Evolutionary conservation across 2,797 vertebrate species (phyloP).

Genomic region (Pelodytes ibericus): DNA sequence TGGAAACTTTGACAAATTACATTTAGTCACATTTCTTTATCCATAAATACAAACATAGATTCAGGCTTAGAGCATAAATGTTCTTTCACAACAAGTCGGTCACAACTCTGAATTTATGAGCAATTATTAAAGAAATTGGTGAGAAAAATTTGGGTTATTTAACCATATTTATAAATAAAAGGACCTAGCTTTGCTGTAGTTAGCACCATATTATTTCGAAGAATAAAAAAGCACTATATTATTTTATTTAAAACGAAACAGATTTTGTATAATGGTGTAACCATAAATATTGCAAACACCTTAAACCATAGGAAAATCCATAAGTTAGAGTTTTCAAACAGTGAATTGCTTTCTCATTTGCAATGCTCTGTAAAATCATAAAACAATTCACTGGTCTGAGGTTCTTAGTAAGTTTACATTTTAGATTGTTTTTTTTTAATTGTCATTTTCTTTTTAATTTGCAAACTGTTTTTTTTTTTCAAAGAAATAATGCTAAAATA

Average conservation of each 20-base stretch:
- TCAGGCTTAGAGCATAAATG: slow-evolving; percentile 7
- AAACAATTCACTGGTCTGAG: slow-evolving; percentile 52
- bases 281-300: slow-evolving; percentile 30
- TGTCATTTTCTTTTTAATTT: slow-evolving; percentile 31
- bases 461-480: slow-evolving; percentile 22
- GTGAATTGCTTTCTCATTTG: slow-evolving; percentile 53
- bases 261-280: slow-evolving; percentile 49
- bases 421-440: slow-evolving; percentile 54
- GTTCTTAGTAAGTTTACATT: slow-evolving; percentile 44
- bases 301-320: slow-evolving; percentile 52
- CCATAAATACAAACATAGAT: neutral
- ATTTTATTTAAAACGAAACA: slow-evolving; percentile 18
- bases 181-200: slow-evolving; percentile 25
- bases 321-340: slow-evolving; percentile 46
- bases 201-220: neutral
- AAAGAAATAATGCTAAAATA: too few relatives aligned
- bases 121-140: slow-evolving; percentile 27
- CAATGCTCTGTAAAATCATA: slow-evolving; percentile 54
- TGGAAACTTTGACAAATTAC: neutral
- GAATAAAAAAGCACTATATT: slow-evolving; percentile 34
- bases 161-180: slow-evolving; percentile 42
- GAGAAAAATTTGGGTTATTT: slow-evolving; percentile 36
- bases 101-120: slow-evolving; percentile 20
- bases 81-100: neutral
- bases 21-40: neutral